phyloP scores from a whole-genome alignment of 2,113 vertebrate genomes.

The Bambusicola thoracicus region DNA sequence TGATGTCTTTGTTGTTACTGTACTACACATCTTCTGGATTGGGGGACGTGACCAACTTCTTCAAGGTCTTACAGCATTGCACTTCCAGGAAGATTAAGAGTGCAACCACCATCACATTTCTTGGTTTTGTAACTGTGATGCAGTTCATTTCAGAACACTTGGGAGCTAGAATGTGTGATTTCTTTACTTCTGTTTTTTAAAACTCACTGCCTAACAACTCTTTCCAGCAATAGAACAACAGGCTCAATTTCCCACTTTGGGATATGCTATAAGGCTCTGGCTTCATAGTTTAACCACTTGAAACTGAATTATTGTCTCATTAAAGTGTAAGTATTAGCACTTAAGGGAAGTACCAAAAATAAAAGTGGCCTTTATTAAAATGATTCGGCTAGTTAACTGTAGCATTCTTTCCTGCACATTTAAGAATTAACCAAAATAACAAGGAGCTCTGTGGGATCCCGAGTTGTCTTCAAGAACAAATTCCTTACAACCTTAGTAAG shows the following conservation, averaged over 20 bases:
- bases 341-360: background rate
- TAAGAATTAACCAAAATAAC: background rate
- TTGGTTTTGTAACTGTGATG: background rate
- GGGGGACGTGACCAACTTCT: background rate
- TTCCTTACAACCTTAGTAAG: background rate
- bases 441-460: background rate
- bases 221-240: background rate
- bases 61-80: background rate
- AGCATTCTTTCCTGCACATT: background rate
- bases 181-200: background rate
- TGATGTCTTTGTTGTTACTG: background rate
- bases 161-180: background rate
- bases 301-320: background rate
- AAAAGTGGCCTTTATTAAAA: background rate
- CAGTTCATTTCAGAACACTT: background rate
- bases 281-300: background rate
- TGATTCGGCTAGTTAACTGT: background rate
- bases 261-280: background rate
- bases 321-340: background rate
- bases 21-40: background rate
- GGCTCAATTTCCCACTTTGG: background rate
- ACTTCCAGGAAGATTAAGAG: background rate
- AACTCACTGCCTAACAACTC: background rate
- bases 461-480: background rate
- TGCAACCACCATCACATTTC: background rate